Evolutionary conservation across 2,888 invertebrate genomes (phyloP).

Genomic region (Meandrusa payeni): DNA sequence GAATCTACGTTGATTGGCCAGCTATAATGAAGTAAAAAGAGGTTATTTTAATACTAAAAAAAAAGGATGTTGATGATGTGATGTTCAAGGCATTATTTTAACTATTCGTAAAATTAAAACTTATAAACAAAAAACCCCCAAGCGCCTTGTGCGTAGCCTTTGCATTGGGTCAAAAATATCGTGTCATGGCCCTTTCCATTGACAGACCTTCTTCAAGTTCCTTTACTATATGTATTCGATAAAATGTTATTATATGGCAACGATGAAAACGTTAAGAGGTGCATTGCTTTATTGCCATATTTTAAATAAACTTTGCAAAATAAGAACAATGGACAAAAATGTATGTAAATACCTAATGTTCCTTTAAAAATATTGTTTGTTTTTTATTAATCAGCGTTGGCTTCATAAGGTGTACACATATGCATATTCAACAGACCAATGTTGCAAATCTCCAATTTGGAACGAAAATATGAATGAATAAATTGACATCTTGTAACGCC

Average conservation of each 20-base stretch:
- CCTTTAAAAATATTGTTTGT: no score
- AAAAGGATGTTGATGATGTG: no score
- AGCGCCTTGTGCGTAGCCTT: neutral
- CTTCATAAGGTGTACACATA: no score
- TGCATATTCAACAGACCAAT: conserved; percentile 3
- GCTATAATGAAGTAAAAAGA: no score
- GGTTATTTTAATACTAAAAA: no score
- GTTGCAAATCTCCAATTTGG: conserved; percentile 1
- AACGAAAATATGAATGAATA: conserved; percentile 11
- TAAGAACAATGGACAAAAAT: conserved; percentile 6
- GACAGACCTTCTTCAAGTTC: conserved; percentile 11
- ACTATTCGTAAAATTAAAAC: neutral
- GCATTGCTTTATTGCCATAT: no score
- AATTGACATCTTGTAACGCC: neutral
- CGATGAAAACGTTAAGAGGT: neutral
- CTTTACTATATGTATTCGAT: neutral
- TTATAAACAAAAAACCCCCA: neutral
- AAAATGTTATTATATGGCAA: neutral
- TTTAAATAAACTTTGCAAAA: neutral
- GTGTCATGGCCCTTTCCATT: conserved; percentile 16
- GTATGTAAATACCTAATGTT: no score
- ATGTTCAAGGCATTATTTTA: no score
- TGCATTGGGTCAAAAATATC: conserved; percentile 10
- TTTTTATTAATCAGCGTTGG: no score
- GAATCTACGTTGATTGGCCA: no score